These are phyloP conservation scores for Parazoanthus swiftii DNA, from an alignment of 92 coral and sea anemone species.

Conservation along the genomic window DNA sequence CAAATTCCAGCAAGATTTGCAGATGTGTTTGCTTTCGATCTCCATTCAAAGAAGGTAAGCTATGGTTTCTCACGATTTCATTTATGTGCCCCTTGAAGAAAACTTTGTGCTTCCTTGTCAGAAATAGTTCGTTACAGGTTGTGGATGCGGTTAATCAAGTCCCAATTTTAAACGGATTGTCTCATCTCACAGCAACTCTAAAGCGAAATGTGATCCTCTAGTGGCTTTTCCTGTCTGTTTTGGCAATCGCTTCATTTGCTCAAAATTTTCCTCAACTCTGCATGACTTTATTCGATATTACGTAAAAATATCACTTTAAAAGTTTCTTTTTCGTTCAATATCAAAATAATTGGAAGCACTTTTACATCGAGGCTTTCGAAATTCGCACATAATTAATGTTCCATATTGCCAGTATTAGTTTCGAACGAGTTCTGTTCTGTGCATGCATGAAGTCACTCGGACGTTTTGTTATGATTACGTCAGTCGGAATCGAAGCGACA, in stretches of 20 bases:
- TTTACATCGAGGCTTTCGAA: neutral
- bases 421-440: neutral
- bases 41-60: constrained; percentile 37
- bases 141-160: constrained; percentile 4
- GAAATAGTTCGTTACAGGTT: neutral
- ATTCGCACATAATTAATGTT: neutral
- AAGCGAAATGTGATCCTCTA: constrained; percentile 40
- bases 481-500: neutral
- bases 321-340: neutral
- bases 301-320: neutral
- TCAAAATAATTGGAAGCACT: neutral
- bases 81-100: neutral
- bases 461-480: neutral
- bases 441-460: neutral
- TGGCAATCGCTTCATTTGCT: neutral
- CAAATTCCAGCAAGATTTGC: constrained; percentile 36
- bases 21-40: constrained; percentile 43
- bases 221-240: neutral
- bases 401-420: neutral
- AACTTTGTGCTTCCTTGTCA: neutral
- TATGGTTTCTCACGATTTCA: neutral
- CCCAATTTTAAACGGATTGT: neutral
- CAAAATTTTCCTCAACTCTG: neutral
- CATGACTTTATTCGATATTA: neutral
- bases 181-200: constrained; percentile 22